Percentiles rank a stretch among this genome's conserved stretches.
Conservation (phyloP, 2,113 vertebrate species). For the Myiopsitta monachus region DNA sequence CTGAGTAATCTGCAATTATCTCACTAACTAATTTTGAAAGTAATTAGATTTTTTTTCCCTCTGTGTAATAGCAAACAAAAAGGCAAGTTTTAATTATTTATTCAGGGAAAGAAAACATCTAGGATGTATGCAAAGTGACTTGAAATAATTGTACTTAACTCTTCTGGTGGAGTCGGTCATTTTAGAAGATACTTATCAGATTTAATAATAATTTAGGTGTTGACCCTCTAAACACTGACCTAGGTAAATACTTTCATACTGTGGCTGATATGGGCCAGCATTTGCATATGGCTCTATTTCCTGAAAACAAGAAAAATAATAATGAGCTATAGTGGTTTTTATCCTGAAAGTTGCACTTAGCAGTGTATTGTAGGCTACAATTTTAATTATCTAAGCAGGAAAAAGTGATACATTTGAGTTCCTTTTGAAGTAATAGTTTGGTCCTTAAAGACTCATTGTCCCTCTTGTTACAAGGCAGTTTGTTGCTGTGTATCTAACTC, state of each 20-base stretch:
- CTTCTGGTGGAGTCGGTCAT: not conserved
- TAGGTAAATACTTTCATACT: not conserved
- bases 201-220: not conserved
- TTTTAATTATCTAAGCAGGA: not conserved
- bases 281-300: not conserved
- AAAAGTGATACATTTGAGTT: not conserved
- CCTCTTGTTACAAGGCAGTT: not conserved
- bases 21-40: not conserved
- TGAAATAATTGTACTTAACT: not conserved
- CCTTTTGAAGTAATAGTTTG: not conserved
- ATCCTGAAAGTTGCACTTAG: not conserved
- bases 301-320: not conserved
- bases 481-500: not conserved
- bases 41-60: not conserved
- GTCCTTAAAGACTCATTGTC: not conserved
- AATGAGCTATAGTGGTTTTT: not conserved
- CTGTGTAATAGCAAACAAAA: not conserved
- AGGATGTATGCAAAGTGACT: not conserved
- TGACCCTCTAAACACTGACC: not conserved
- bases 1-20: not conserved
- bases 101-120: fast-evolving
- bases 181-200: not conserved
- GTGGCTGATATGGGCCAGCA: not conserved
- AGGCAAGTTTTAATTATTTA: not conserved
- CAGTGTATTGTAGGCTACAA: not conserved